Base-by-base conservation (phyloP, 2,888 invertebrate genomes). In the Tortrix viridana region DNA sequence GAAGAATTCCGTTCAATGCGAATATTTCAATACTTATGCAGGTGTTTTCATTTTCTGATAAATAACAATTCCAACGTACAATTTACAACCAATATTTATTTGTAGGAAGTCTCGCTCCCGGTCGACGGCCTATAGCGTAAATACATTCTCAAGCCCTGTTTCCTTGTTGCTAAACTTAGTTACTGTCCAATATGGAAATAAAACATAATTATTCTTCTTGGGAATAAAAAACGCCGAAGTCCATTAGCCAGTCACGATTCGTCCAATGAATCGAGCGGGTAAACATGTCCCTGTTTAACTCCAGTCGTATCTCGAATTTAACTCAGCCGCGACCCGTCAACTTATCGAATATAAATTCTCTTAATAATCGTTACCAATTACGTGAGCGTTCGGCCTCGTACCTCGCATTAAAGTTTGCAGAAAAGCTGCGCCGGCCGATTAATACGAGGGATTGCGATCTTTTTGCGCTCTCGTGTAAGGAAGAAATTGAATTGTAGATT, bases 351-450 rank as follows among this genome's bases (percentile, higher is more conserved):
- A 88, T 89, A 86, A 88, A 89, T 88, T 88, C 81, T 81, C 81
- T 82, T 84, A 86, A 86, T 88, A 88, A 87, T 87, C 82, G 83
- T 85, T 86, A 83, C 85, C 88, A 87, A 89, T 89, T 88, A 89
- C 83, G 82, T 81, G 84, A 85, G 80, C 78, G 82, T 84, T 82
- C 80, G 82, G 84, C 85, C 85, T 88, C 84, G 85, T 81, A 81
- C 75, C 69, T 69, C 75, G 75, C 76, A 82, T 84, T 76, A 79
- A 77, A 79, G 75, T 80, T 76, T 74, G 74, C 79, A 77, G 78
- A 81, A 81, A 82, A 74, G 79, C 73, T 76, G 66, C 71, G 80
- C 75, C 71, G 58, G 67, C 67, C 71, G 74, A 75, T 77, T 73
- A 78, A 69, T 77, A 71, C 81, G 74, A 77, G 72, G 83, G 83